Base-by-base conservation (phyloP, 2,888 invertebrate species). In the Caenorhabditis drosophilae region DNA sequence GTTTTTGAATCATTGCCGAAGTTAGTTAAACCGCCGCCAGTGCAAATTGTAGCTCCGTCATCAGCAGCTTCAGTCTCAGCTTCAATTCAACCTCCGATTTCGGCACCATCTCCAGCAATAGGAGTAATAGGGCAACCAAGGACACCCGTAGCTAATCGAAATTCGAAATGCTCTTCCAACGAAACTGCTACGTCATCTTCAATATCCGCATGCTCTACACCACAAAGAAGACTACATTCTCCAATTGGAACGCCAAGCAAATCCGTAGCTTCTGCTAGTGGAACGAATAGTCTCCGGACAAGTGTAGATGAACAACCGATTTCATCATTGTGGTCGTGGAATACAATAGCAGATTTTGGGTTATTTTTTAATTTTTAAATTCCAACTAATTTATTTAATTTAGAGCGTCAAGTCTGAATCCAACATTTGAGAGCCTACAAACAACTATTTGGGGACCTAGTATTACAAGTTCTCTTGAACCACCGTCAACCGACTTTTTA, bases 41-140 rank as follows among this genome's bases (percentile, higher is more conserved):
- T 75, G 16, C 74, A 75, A 41, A 59, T 69, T 1, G 71, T 72
- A 15, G 70, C 70, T 31, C 72, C 74, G n/a, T 68, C 67, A 1
- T 38, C 64, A 11, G 71, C 70, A 15, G 70, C 70, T 31, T 70
- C 74, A 16, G 66, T 66, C 0, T 38, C 64, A 11, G 36, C 57
- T 4, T 57, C 55, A 22, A 54, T 60, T 27, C 60, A 59, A 6
- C 51, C 67, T 7, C 57, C 57, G 25, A 56, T 66, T 25, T 15
- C 51, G 16, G 41, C 45, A n/a, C 51, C 70, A 9, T 47, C 62
- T 9, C 70, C 74, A 9, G 66, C 67, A 3, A 59, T 51, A 15
- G 66, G 66, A 7, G 66, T 75, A 11, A 75, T 75, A 15, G 75
- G 75, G 11, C 75, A 75, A 51, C 72, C 55, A 31, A 51, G 51